Evolutionary conservation across 2,888 invertebrate species (phyloP), one percentile per base, ranked within the genome.

Genomic region (Xanthorhoe designata): DNA sequence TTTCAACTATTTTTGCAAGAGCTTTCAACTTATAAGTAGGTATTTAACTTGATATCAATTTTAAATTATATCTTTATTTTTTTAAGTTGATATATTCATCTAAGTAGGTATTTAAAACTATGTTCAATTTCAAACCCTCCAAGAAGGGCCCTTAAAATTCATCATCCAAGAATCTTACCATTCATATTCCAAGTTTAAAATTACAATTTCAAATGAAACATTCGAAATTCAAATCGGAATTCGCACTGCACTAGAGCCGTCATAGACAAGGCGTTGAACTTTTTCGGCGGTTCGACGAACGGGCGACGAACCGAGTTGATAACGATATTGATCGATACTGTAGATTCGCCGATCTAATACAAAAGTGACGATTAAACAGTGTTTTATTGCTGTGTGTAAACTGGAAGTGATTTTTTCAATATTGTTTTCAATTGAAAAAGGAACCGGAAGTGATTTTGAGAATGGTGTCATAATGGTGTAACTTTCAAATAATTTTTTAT

Each of bases 201-300:
- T 62, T 56, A 56, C 67, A 64, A 62, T 64, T 45, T 67, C 51
- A 67, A 60, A 67, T 67, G 50, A 62, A 66, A 58, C 52, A 29
- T 70, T 67, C 67, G 56, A 70, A 64, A 62, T 67, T 70, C 67
- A 67, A 70, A 70, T 67, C 45, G 59, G 67, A 65, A 67, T 70
- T 70, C 64, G 70, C 67, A 64, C 64, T 70, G 70, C 70, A 70
- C 59, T 61, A 60, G 57, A 38, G 59, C 59, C 32, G 61, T 61
- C 67, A 66, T 70, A 70, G 70, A 66, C 64, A 59, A 75, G 74
- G 70, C 81, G 74, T 71, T 81, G 81, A 81, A 81, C 82, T 73
- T 79, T 75, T 81, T 80, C 70, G 80, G 79, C 65, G 72, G 82
- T 80, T 81, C 80, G 78, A 75, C 79, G 82, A 64, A 79, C 85